These are phyloP conservation scores for Polypedilum pembai DNA, from an alignment of 1,140 invertebrate genomes.

Conservation along the genomic window DNA sequence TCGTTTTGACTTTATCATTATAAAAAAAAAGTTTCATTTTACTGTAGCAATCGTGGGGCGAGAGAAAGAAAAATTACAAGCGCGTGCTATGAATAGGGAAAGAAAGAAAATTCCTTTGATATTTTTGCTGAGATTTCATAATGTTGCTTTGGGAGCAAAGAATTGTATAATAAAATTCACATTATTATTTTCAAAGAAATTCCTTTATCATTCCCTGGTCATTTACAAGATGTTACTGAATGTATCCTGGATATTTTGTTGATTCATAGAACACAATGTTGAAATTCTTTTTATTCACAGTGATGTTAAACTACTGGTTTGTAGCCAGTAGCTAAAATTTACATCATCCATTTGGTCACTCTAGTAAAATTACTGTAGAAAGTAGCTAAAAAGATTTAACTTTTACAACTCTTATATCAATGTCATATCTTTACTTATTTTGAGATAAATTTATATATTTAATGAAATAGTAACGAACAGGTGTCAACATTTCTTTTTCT, in stretches of 20 bases:
- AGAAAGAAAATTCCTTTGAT: background rate
- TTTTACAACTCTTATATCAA: background rate
- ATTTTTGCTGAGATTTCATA: background rate
- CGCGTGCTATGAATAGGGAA: constrained; percentile 1
- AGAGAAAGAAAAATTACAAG: background rate
- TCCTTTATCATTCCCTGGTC: background rate
- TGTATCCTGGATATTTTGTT: background rate
- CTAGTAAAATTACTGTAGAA: no score
- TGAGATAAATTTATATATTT: background rate
- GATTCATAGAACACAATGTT: background rate
- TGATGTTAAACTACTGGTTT: no score
- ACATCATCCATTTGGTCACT: no score
- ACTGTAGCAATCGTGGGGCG: no score
- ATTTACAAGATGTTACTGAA: background rate
- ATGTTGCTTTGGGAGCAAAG: background rate
- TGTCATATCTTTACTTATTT: background rate
- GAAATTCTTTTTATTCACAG: no score
- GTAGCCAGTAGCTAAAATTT: no score
- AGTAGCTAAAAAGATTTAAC: no score
- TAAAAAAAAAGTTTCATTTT: no score
- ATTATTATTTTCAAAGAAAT: background rate
- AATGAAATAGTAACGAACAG: background rate
- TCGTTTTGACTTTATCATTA: no score
- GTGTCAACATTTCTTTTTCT: background rate
- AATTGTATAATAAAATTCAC: background rate